Conservation (phyloP, 2,888 invertebrate genomes). For the Tetropium fuscum region DNA sequence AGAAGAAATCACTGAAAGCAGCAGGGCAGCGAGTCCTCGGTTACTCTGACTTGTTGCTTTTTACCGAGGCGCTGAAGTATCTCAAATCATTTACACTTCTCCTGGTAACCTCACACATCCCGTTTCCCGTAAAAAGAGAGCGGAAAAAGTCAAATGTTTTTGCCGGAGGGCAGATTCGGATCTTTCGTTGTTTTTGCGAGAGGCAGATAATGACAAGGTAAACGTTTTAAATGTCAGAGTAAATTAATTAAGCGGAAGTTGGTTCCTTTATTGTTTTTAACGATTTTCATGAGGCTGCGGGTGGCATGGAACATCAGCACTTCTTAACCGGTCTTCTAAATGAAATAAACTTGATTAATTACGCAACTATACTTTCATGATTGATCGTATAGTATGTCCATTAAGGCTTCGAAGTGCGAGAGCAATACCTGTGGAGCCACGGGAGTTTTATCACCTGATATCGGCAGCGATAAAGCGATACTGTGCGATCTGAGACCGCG, state of each 20-base stretch:
- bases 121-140: slow-evolving; percentile 34
- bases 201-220: slow-evolving; percentile 42
- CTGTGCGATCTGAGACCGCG: slow-evolving; percentile 58
- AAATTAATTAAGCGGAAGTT: slow-evolving; percentile 46
- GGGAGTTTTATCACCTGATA: slow-evolving; percentile 33
- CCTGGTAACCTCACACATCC: slow-evolving; percentile 53
- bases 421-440: slow-evolving; percentile 57
- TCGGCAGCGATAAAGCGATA: slow-evolving; percentile 47
- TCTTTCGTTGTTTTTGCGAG: slow-evolving; percentile 42
- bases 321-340: slow-evolving; percentile 7
- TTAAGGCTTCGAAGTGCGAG: neutral
- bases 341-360: slow-evolving; percentile 27
- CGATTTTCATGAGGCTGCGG: slow-evolving; percentile 32
- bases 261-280: slow-evolving; percentile 40
- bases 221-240: slow-evolving; percentile 42
- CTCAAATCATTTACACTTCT: slow-evolving; percentile 50
- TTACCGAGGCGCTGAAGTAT: slow-evolving; percentile 54
- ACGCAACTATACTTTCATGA: neutral
- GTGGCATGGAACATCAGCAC: slow-evolving; percentile 16
- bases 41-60: slow-evolving; percentile 60
- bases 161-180: slow-evolving; percentile 38
- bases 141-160: slow-evolving; percentile 36
- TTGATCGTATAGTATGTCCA: slow-evolving; percentile 11
- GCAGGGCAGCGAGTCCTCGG: slow-evolving; percentile 20
- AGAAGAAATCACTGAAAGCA: slow-evolving; percentile 26